Evolutionary conservation across 2,888 invertebrate genomes (phyloP).

Genomic region (Neocrepidodera transversa): DNA sequence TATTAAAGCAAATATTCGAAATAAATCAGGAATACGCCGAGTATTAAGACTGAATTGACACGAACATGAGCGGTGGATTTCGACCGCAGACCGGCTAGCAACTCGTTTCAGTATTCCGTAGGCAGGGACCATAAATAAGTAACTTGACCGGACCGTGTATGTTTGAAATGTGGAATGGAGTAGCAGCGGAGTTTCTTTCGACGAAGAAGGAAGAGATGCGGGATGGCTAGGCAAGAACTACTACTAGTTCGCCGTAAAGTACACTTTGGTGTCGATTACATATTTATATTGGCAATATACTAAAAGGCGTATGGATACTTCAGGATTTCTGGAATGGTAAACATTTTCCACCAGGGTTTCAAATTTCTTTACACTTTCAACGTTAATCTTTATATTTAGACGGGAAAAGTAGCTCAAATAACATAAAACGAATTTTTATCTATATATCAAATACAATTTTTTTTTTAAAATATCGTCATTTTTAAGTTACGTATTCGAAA

Average conservation of each 20-base stretch:
- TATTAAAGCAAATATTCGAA: not conserved
- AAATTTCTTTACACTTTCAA: slow-evolving; percentile 3
- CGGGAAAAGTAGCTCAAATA: too few relatives aligned
- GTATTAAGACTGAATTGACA: slow-evolving; percentile 2
- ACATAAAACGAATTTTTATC: too few relatives aligned
- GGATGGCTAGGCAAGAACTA: slow-evolving; percentile 39
- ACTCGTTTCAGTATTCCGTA: slow-evolving; percentile 26
- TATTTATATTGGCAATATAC: slow-evolving; percentile 49
- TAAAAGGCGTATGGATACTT: slow-evolving; percentile 41
- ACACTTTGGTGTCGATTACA: slow-evolving; percentile 48
- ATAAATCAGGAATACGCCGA: not conserved
- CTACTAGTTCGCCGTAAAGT: slow-evolving; percentile 45
- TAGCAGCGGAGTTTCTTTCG: slow-evolving; percentile 40
- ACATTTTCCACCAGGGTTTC: slow-evolving; percentile 10
- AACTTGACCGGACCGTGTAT: slow-evolving; percentile 42
- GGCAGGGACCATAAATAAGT: slow-evolving; percentile 30
- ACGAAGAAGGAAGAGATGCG: slow-evolving; percentile 15
- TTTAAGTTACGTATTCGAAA: too few relatives aligned
- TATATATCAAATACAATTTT: not conserved
- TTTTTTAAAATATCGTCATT: too few relatives aligned
- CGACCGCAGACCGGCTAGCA: not conserved
- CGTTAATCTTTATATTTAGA: not conserved
- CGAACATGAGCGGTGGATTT: slow-evolving; percentile 5
- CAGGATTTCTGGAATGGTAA: slow-evolving; percentile 11
- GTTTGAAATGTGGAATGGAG: slow-evolving; percentile 23